Conservation (phyloP, 2,888 invertebrate genomes). For the Eustalomyia histrio region DNA sequence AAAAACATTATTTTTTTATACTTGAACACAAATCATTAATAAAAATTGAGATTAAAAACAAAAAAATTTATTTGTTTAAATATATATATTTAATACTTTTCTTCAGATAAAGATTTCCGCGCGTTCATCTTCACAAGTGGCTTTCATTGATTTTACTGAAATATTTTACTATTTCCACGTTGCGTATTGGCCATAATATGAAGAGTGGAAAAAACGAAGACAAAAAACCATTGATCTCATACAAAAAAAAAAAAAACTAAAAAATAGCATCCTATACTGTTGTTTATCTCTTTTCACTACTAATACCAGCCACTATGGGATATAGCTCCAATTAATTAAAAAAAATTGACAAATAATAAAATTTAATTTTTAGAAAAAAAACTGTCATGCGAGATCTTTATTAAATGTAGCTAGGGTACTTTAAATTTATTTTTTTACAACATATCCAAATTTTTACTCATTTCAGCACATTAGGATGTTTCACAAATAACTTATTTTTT, state of each 20-base stretch:
- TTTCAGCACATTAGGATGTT: no score
- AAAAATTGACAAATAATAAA: no score
- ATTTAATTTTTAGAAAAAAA: no score
- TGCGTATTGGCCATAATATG: constrained; percentile 50
- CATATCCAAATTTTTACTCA: no score
- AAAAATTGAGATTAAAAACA: neutral
- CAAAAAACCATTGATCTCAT: constrained; percentile 43
- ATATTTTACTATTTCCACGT: constrained; percentile 33
- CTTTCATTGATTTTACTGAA: constrained; percentile 60
- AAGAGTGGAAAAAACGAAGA: constrained; percentile 22
- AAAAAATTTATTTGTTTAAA: neutral
- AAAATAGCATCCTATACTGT: neutral
- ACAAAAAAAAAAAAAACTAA: neutral
- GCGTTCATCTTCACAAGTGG: constrained; percentile 56
- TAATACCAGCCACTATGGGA: neutral
- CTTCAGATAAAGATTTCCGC: constrained; percentile 45
- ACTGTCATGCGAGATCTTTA: no score
- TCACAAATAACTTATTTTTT: no score
- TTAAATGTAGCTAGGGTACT: no score
- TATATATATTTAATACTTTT: constrained; percentile 47
- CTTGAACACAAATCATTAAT: neutral
- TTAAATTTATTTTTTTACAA: no score
- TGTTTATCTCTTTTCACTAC: neutral
- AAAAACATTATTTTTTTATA: neutral
- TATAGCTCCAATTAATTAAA: no score